A percentile compares a stretch with the other conserved stretches of the same genome.
Conservation (phyloP, 1,140 invertebrate species). For the Leptopilina clavipes region DNA sequence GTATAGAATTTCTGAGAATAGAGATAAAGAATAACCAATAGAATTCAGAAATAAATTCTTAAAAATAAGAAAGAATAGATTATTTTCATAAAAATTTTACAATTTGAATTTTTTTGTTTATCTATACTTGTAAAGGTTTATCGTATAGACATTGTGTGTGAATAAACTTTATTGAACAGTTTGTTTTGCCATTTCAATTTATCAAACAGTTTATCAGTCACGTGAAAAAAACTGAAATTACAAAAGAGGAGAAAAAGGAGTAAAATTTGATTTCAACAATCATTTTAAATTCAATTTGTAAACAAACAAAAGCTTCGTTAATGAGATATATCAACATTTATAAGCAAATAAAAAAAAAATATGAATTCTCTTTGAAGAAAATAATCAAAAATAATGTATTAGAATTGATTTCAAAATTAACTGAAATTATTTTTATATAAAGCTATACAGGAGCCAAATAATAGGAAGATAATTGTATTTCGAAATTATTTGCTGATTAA, state of each 20-base stretch:
- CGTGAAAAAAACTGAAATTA: neutral
- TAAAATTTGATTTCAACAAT: slow-evolving; percentile 1
- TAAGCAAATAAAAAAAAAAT: neutral
- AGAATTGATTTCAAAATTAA: too few species aligned
- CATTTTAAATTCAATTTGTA: neutral
- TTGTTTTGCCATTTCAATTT: slow-evolving; percentile 2
- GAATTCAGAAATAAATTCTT: neutral
- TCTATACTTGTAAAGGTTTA: neutral
- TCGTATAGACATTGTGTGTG: neutral
- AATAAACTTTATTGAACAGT: slow-evolving; percentile 2
- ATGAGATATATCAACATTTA: too few species aligned
- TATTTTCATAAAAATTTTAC: neutral
- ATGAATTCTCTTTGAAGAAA: neutral
- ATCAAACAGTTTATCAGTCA: slow-evolving; percentile 5
- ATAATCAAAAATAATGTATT: neutral
- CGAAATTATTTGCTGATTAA: neutral
- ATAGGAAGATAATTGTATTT: neutral
- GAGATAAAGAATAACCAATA: neutral
- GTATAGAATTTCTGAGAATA: neutral
- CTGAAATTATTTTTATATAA: too few species aligned
- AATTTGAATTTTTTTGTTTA: neutral
- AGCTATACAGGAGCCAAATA: too few species aligned
- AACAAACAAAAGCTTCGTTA: neutral
- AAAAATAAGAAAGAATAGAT: neutral
- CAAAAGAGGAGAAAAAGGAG: neutral